Base-by-base conservation (phyloP, 2,797 vertebrate genomes). In the Synaphobranchus kaupii region DNA sequence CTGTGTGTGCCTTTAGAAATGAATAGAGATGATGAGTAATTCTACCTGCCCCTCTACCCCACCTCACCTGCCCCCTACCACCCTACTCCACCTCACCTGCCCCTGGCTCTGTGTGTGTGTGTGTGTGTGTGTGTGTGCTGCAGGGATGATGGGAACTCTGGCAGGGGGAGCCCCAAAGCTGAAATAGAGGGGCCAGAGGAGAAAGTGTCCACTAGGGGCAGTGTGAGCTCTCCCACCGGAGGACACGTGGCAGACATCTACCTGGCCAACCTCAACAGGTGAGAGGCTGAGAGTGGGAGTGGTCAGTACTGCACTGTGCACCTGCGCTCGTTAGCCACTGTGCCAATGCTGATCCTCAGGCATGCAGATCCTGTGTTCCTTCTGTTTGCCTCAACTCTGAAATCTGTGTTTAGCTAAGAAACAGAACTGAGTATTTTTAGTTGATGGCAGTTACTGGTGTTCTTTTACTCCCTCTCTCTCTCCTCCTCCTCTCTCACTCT, bases 171-270 rank as follows among this genome's bases (percentile, higher is more conserved):
- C 89, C 98, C 98, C 60, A 98, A 99, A 93, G 97, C 96, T 39
- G 98, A 99, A 50, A 92, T 96, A 87, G 98, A 99, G 91, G 94
- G 94, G 48, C 95, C 95, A 48, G 98, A 97, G 92, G 98, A 99
- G 90, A 98, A 98, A 63, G 97, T 99, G 94, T 97, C 97, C 44
- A 97, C 98, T 25, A 94, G 98, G 94, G 96, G 96, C 89, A 98
- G 96, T 82, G 97, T 97, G 90, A 97, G 97, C 89, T 99, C 98
- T 88, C 98, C 98, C 0, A 98, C 96, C 7, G 98, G 98, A 91
- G 96, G 97, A 84, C 98, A 99, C 85, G 98, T 99, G 88, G 98
- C 98, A 4, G 98, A 99, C 86, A 97, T 99, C 94, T 99, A 99
- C 94, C 96, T 99, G 91, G 98, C 98, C 89, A 99, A 99, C 95